Evolutionary conservation across 2,888 invertebrate genomes (phyloP), one percentile per base, ranked within the genome.

Genomic region (Hipparchia semele): DNA sequence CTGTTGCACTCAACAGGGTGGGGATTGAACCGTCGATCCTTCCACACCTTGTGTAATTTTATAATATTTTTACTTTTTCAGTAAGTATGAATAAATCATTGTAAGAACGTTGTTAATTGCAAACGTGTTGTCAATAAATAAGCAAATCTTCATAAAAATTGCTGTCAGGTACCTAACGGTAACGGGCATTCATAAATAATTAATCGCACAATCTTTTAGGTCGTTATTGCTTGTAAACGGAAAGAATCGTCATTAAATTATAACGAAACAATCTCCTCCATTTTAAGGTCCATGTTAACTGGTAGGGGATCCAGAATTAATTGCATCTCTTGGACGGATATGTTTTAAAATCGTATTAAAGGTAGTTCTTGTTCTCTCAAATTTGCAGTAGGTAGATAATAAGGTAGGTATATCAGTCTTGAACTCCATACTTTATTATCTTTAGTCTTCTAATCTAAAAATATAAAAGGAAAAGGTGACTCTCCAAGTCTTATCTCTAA

Each of bases 231-330:
- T 87, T 85, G 84, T 87, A 87, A 86, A 83, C 80, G 81, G 86
- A 83, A 82, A 80, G 84, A 84, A 84, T 82, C 80, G 83, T 84
- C 85, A 82, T 82, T 88, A 86, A 88, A 88, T 83, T 80, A 80
- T 81, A 77, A 70, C 73, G 82, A 85, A 84, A 87, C 87, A 86
- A 88, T 82, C 80, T 79, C 81, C 80, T 82, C 81, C 79, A 83
- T 83, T 86, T 82, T 81, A 82, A 83, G 76, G 72, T 58, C 76
- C 75, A 76, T 81, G 77, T 76, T 73, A 76, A 80, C 79, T 79
- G 79, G 84, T 84, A 81, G 86, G 89, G 85, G 82, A 79, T 83
- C 79, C 82, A 84, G 65, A 83, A 83, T 83, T 87, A 88, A 87
- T 89, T 87, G 69, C 69, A 69, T 80, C 79, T 78, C 78, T 78